Percentiles rank a stretch among this genome's conserved stretches.
Evolutionary conservation across 1,140 invertebrate genomes (phyloP).

Genomic region (Antheraea pernyi): DNA sequence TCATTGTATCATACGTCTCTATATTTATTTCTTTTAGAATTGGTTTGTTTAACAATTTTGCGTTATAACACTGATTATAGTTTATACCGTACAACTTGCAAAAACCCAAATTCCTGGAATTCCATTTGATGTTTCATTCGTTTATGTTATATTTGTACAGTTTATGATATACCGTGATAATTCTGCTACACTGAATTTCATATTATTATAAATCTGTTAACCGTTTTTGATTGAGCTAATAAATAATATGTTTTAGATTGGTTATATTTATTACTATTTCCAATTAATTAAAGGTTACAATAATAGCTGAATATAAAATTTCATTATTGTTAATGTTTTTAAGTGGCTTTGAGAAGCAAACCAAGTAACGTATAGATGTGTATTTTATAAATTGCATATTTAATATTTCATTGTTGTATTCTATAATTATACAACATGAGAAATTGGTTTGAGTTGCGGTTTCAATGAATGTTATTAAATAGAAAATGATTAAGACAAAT

Average conservation of each 20-base stretch:
- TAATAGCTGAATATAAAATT: too few species aligned
- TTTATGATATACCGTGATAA: not conserved
- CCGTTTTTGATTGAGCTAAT: too few species aligned
- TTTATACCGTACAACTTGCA: not conserved
- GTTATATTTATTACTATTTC: too few species aligned
- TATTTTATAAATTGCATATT: not conserved
- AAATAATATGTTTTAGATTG: too few species aligned
- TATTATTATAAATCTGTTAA: not conserved
- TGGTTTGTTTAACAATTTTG: not conserved
- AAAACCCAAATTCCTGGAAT: slow-evolving; percentile 10
- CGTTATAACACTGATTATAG: not conserved
- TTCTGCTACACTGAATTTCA: not conserved
- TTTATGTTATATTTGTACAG: too few species aligned
- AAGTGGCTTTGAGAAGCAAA: too few species aligned
- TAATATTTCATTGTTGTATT: not conserved
- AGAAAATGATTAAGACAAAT: too few species aligned
- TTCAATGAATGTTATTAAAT: too few species aligned
- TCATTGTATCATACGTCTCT: not conserved
- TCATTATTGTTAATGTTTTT: too few species aligned
- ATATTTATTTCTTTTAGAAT: not conserved
- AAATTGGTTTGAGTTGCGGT: not conserved
- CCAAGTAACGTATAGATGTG: too few species aligned
- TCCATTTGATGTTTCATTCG: not conserved
- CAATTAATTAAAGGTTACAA: too few species aligned
- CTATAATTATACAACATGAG: not conserved